Conservation (phyloP, 1,140 invertebrate species). For the Dendrolimus punctatus region DNA sequence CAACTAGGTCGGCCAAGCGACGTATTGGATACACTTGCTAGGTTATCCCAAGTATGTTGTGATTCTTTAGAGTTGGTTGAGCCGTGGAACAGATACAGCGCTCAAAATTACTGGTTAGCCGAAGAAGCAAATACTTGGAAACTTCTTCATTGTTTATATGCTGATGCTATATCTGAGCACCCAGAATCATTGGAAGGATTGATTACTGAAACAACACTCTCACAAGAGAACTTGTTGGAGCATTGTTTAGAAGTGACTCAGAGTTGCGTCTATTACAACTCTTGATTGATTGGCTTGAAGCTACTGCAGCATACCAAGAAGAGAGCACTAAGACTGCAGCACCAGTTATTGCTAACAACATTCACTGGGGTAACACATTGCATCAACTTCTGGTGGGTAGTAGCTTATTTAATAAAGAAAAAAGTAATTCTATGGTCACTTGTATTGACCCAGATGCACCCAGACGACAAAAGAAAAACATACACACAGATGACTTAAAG, state of each 20-base stretch:
- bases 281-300: conserved; percentile 94
- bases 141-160: conserved; percentile 84
- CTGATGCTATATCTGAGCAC: conserved; percentile 78
- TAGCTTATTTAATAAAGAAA: conserved; percentile 65
- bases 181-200: conserved; percentile 67
- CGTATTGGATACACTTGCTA: conserved; percentile 55
- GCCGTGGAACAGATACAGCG: conserved; percentile 70
- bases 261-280: conserved; percentile 85
- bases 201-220: conserved; percentile 64
- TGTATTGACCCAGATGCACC: conserved; percentile 96
- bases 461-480: conserved; percentile 80
- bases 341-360: conserved; percentile 79
- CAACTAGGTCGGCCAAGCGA: conserved; percentile 57
- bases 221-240: conserved; percentile 54
- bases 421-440: conserved; percentile 71
- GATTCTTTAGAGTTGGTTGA: conserved; percentile 61
- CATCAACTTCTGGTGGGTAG: conserved; percentile 80
- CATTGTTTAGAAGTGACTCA: conserved; percentile 72
- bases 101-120: conserved; percentile 77
- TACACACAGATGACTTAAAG: conserved; percentile 92
- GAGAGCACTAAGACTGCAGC: conserved; percentile 77
- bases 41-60: conserved; percentile 62
- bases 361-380: conserved; percentile 94
- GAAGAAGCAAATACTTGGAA: conserved; percentile 92
- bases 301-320: conserved; percentile 82